Percentiles rank a stretch among this genome's conserved stretches.
These are phyloP conservation scores for Oxyruncus cristatus DNA, from an alignment of 2,113 vertebrate genomes.

Conservation along the genomic window DNA sequence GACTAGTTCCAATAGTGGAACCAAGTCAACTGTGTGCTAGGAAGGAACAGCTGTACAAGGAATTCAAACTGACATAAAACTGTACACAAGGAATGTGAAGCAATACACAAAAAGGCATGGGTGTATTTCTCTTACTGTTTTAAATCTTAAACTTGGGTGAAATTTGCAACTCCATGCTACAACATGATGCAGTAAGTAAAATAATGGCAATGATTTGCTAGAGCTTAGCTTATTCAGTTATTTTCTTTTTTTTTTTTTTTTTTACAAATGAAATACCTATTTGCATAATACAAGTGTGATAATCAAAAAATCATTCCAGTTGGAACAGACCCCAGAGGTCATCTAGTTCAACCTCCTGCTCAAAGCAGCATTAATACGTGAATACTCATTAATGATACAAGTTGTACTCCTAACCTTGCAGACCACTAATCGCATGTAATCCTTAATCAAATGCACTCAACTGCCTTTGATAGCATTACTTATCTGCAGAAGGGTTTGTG, in stretches of 20 bases:
- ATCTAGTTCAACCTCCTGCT: neutral
- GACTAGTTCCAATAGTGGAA: neutral
- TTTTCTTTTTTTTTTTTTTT: neutral
- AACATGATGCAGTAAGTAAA: neutral
- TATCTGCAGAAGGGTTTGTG: neutral
- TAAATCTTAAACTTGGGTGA: neutral
- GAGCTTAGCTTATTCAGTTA: neutral
- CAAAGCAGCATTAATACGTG: neutral
- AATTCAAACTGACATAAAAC: neutral
- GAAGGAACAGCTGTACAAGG: neutral
- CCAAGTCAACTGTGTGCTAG: neutral
- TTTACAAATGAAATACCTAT: neutral
- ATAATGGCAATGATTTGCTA: neutral
- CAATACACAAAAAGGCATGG: neutral
- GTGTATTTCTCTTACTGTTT: neutral
- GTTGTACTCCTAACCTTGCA: neutral
- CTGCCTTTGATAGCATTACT: slow-evolving; percentile 45
- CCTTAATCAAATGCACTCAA: slow-evolving; percentile 36
- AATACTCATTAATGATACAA: neutral
- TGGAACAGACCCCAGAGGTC: neutral
- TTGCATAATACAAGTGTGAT: neutral
- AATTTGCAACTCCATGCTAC: neutral
- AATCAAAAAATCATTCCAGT: neutral
- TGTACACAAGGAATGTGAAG: neutral
- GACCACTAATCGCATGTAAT: slow-evolving; percentile 4